Base-by-base conservation (phyloP, 23 tunicate species). In the Trididemnum clinides region DNA sequence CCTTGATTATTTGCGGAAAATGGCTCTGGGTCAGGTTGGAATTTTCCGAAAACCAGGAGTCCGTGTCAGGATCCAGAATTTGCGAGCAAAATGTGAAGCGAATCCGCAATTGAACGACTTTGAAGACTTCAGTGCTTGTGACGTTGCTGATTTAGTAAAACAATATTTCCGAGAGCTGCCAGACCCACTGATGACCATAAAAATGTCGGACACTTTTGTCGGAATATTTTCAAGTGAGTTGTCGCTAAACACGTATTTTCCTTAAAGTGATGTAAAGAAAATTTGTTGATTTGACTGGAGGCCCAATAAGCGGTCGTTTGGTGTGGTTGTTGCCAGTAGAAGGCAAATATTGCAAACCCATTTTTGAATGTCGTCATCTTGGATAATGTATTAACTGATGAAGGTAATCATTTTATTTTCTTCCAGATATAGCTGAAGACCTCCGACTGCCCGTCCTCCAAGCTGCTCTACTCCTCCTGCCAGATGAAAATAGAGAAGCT, bases 41-140 rank as follows among this genome's bases (percentile, higher is more conserved):
- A 27, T 93, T 4, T 93, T 93, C 81, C 95, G 98, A 32, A 93
- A 93, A 64, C 92, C 98, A 0, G 98, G 98, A 30, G 98, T 89
- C 0, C 75, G 80, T 44, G 77, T 88, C 34, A 86, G 98, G 32
- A 93, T 93, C 38, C 81, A 75, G 39, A 93, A 85, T 33, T 85
- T 93, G 7, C 58, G 88, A 44, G 51, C 63, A 34, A 69, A 50
- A 7, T 89, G 92, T 64, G 98, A 93, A 71, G 71, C 58, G 22
- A 85, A 86, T 66, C 85, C 91, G 0, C 50, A 71, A 2, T 50
- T 89, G 63, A 80, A 32, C 28, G 51, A 35, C 26, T 89, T 86
- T 74, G 94, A 93, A 31, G 89, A 89, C 50, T 93, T 77, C 51
- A 84, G 79, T 77, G 72, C 98, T 12, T 93, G 63, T 49, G 98